Evolutionary conservation across 2,113 vertebrate genomes (phyloP).

Genomic region (Nothobranchius kuhntae): DNA sequence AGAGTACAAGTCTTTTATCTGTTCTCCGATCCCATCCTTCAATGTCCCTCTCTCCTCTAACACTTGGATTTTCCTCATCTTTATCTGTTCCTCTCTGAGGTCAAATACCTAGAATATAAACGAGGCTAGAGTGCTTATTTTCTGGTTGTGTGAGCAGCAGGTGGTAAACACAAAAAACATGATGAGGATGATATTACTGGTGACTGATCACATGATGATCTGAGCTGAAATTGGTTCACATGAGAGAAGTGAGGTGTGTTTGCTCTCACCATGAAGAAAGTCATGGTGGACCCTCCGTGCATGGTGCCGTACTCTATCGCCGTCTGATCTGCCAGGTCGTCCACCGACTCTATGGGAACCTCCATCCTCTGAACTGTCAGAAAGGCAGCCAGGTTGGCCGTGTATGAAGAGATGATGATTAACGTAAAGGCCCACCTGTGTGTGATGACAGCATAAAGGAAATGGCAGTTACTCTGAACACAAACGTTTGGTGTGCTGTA

Average conservation of each 20-base stretch:
- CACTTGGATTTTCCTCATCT: constrained; percentile 14
- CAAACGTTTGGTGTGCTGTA: too few species aligned
- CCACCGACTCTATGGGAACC: constrained; percentile 84
- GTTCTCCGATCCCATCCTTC: constrained; percentile 27
- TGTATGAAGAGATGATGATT: too few species aligned
- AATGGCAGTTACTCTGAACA: too few species aligned
- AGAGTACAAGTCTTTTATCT: constrained; percentile 30
- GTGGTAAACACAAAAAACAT: constrained; percentile 59
- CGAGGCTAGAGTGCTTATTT: constrained; percentile 49
- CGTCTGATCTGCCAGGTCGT: constrained; percentile 97
- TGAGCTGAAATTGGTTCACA: not conserved
- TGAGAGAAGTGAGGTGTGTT: not conserved
- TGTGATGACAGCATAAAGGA: too few species aligned
- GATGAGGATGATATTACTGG: not conserved
- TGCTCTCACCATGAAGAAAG: constrained; percentile 94
- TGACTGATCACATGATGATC: constrained; percentile 52
- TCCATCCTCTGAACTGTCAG: too few species aligned
- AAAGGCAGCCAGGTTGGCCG: too few species aligned
- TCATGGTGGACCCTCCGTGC: constrained; percentile 98
- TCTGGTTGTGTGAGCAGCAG: constrained; percentile 35
- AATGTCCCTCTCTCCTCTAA: constrained; percentile 21
- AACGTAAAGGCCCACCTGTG: too few species aligned
- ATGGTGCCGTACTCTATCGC: constrained; percentile 97
- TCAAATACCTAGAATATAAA: constrained; percentile 44
- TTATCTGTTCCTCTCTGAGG: constrained; percentile 20